Evolutionary conservation across 2,888 invertebrate species (phyloP), one percentile per base, ranked within the genome.

Genomic region (Drosophila kuntzei): DNA sequence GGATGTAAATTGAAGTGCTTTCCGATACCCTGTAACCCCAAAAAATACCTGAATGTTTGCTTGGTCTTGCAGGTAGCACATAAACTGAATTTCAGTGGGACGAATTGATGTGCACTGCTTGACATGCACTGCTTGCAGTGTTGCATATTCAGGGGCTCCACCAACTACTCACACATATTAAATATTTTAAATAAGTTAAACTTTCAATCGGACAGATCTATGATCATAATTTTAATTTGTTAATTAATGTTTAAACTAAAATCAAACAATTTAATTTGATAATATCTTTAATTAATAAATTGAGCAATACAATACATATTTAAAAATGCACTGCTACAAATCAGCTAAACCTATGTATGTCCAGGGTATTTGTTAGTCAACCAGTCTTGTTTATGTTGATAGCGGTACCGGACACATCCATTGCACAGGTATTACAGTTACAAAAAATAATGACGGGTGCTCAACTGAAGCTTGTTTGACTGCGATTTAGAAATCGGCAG

Each of bases 1-100:
- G 46, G 39, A 51, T 68, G 71, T 75, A 66, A 81, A 77, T 69
- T 77, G 43, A 78, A 75, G 67, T 69, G 60, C 46, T 43, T 54
- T 50, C 47, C 51, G 46, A 61, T 60, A 60, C 64, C 63, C 63
- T 58, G 37, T 41, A 41, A 9, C 20, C 20, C 12, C 41, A 12
- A 41, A 41, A 41, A 41, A 20, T 20, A 20, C 12, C 18, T 12
- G 6, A 2, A 20, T 20, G 20, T 6, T 20, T 12, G 20, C 6
- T 41, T 18, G 39, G 39, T 39, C 16, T 16, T 37, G 9, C 32
- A 12, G 9, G 12, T 9, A 6, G 18, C 2, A 8, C 3, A 8
- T 27, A 27, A 27, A 27, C 14, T 34, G 6, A 34, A 5, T n/a
- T 5, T n/a, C 6, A 34, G n/a, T 34, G 4, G n/a, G n/a, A 6